A percentile compares a stretch with the other conserved stretches of the same genome.
phyloP scores from a whole-genome alignment of 2,113 vertebrate species.

The Brachirus orientalis region DNA sequence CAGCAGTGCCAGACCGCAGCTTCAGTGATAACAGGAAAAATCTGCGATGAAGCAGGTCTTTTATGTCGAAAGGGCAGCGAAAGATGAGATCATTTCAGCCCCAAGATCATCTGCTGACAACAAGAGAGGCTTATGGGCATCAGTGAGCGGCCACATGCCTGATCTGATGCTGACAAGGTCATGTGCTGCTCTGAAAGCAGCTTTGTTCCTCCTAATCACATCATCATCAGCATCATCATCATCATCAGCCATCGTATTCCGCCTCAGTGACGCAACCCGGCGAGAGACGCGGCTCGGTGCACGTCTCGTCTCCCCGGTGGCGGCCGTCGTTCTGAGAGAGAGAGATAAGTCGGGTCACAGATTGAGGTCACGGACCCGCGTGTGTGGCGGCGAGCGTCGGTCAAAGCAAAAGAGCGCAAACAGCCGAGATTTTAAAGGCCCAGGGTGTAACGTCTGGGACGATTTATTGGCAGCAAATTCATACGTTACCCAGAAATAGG shows the following conservation, averaged over 20 bases:
- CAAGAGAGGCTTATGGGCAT: constrained; percentile 37
- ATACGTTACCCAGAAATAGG: too few relatives aligned
- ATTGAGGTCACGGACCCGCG: constrained; percentile 33
- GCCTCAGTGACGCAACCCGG: constrained; percentile 32
- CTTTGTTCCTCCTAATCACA: constrained; percentile 62
- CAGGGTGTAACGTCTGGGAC: too few relatives aligned
- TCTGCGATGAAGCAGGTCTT: constrained; percentile 36
- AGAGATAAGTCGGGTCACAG: constrained; percentile 37
- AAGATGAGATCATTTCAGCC: constrained; percentile 38
- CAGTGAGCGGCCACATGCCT: constrained; percentile 26
- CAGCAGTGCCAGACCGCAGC: constrained; percentile 51
- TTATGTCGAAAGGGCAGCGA: constrained; percentile 18
- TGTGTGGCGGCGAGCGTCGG: neutral
- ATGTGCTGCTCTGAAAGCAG: constrained; percentile 58
- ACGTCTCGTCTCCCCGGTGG: constrained; percentile 9
- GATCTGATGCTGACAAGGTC: constrained; percentile 64
- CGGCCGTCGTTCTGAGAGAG: constrained; percentile 2
- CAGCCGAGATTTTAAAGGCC: too few relatives aligned
- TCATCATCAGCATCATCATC: constrained; percentile 36
- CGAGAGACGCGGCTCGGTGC: constrained; percentile 3
- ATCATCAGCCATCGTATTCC: constrained; percentile 53
- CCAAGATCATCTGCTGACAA: constrained; percentile 26
- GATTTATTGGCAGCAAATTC: too few relatives aligned
- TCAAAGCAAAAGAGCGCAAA: too few relatives aligned
- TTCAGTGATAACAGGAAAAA: constrained; percentile 48